Evolutionary conservation across 2,888 invertebrate genomes (phyloP).

Genomic region (Dynastes tityus): DNA sequence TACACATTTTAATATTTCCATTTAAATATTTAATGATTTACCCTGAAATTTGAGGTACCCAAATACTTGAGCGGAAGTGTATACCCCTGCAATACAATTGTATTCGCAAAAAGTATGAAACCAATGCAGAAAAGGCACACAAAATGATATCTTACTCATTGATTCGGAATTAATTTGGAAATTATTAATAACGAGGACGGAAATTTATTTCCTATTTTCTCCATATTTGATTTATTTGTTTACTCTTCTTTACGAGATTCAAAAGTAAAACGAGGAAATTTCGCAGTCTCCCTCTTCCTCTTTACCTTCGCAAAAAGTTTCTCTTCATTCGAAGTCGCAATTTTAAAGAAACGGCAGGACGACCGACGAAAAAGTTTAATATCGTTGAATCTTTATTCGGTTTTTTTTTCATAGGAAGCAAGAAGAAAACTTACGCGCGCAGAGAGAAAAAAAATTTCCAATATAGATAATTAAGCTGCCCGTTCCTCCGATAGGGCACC

Average conservation of each 20-base stretch:
- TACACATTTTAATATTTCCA: too few relatives aligned
- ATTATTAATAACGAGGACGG: background rate
- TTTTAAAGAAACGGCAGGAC: conserved; percentile 28
- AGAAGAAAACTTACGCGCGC: conserved; percentile 23
- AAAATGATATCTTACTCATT: background rate
- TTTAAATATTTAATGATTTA: too few relatives aligned
- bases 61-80: too few relatives aligned
- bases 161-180: conserved; percentile 9
- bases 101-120: background rate
- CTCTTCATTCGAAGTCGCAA: conserved; percentile 28
- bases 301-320: conserved; percentile 20
- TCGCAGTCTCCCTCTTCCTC: background rate
- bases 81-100: too few relatives aligned
- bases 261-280: conserved; percentile 14
- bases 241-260: conserved; percentile 12
- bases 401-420: conserved; percentile 30
- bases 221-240: conserved; percentile 36
- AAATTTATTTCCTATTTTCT: conserved; percentile 31
- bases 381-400: conserved; percentile 33
- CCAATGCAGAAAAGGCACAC: background rate
- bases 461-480: conserved; percentile 42
- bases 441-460: conserved; percentile 25
- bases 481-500: background rate
- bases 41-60: too few relatives aligned
- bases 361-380: conserved; percentile 39